Percentiles rank a stretch among this genome's conserved stretches.
These are phyloP conservation scores for Tetranychus urticae DNA, from an alignment of 1,140 invertebrate species.

Conservation along the genomic window DNA sequence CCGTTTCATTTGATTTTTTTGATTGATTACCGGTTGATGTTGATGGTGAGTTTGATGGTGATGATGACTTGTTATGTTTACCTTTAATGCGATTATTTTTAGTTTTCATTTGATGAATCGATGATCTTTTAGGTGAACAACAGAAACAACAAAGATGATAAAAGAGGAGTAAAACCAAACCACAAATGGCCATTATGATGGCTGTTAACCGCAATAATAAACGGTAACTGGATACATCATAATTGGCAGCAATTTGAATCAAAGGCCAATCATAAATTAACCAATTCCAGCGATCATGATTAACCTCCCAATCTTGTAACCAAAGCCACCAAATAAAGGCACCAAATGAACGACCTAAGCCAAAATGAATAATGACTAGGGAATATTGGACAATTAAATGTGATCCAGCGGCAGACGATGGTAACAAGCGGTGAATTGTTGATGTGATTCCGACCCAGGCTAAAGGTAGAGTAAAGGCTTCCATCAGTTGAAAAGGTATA, in stretches of 20 bases:
- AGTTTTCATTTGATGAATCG: background rate
- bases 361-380: conserved; percentile 13
- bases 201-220: conserved; percentile 3
- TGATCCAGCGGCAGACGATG: conserved; percentile 2
- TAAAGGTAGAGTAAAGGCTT: conserved; percentile 11
- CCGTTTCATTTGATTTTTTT: background rate
- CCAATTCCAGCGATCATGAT: conserved; percentile 4
- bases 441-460: conserved; percentile 14
- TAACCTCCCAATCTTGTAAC: conserved; percentile 1
- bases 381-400: conserved; percentile 12
- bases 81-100: no score
- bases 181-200: background rate
- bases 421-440: conserved; percentile 11
- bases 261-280: background rate
- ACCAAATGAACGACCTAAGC: conserved; percentile 8
- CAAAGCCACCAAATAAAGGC: background rate
- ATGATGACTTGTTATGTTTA: background rate
- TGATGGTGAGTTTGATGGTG: background rate
- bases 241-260: background rate
- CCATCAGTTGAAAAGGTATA: conserved; percentile 14
- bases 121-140: background rate
- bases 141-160: conserved; percentile 5
- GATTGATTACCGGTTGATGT: background rate
- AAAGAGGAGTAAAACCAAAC: background rate
- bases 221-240: conserved; percentile 1